phyloP scores from a whole-genome alignment of 2,797 vertebrate species.

The Buphagus erythrorhynchus region DNA sequence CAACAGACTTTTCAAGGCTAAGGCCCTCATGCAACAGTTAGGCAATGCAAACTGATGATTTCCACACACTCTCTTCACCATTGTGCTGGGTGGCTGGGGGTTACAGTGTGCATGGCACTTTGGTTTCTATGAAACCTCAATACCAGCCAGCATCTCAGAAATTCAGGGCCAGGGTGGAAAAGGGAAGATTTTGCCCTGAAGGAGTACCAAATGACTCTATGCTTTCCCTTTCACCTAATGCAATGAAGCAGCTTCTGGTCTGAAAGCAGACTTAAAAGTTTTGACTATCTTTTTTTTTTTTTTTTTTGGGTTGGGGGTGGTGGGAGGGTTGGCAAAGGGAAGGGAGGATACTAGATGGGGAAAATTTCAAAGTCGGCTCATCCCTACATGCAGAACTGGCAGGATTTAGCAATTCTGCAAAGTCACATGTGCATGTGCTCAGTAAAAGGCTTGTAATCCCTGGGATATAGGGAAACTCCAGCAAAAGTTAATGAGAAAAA shows the following conservation, averaged over 20 bases:
- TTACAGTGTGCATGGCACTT: rapidly evolving
- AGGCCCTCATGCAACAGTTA: background rate
- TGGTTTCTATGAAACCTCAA: background rate
- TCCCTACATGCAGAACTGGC: background rate
- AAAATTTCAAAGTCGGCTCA: background rate
- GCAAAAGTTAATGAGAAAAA: background rate
- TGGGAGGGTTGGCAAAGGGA: rapidly evolving
- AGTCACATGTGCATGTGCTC: background rate
- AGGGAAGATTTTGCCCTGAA: background rate
- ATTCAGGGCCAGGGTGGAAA: background rate
- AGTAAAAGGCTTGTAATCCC: background rate
- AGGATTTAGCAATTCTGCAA: background rate
- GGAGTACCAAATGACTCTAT: background rate
- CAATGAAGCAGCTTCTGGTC: background rate
- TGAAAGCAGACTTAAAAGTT: background rate
- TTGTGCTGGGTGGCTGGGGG: background rate
- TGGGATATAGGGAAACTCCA: background rate
- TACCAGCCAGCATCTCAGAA: background rate
- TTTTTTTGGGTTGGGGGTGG: rapidly evolving
- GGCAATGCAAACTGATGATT: background rate
- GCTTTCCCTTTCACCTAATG: background rate
- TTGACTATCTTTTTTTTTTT: background rate
- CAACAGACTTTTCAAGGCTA: background rate
- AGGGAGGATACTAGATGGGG: too few relatives aligned
- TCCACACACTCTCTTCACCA: background rate